Evolutionary conservation across 64 coral and sea anemone genomes (phyloP), one percentile per base, ranked within the genome.

Genomic region (Platygyra sinensis): DNA sequence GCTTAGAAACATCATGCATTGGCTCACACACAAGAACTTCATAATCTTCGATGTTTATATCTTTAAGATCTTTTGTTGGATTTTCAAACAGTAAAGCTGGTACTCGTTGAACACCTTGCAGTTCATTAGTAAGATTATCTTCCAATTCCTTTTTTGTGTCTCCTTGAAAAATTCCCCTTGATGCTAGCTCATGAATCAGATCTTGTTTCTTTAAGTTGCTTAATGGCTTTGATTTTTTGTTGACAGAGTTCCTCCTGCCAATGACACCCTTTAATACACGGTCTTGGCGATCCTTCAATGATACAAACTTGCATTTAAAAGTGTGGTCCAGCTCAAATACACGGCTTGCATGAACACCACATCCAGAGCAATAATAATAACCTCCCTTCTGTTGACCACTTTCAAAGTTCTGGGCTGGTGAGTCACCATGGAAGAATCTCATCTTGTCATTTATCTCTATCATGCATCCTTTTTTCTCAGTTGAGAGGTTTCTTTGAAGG

Each of bases 291-390:
- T 80, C 77, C 9, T 60, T 10, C 20, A 80, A 52, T 17, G 77
- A 80, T 6, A 54, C n/a, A 7, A 20, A 4, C 52, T 60, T 15
- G 77, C 77, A 80, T 13, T 79, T 32, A 17, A 75, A 89, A 18
- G 49, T 18, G 51, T 77, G 77, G n/a, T 93, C 69, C 4, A 89
- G 54, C 7, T 83, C 69, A 82, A 77, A 75, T 25, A 30, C 51
- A 8, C 38, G 59, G 5, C 52, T 22, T 28, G 86, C 77, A 63
- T 83, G 69, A 29, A 89, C 64, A 12, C 71, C 78, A 85, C 87
- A 94, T 0, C 52, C 73, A 69, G 60, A 81, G 54, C 87, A 94
- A n/a, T 89, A 94, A 27, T 84, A 89, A 14, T 89, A 59, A 2
- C 87, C 87, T 63, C 87, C 87, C 22, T 80, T 79, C 42, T 89